These are phyloP conservation scores for Pterocles gutturalis DNA, from an alignment of 2,113 vertebrate species.

Conservation along the genomic window DNA sequence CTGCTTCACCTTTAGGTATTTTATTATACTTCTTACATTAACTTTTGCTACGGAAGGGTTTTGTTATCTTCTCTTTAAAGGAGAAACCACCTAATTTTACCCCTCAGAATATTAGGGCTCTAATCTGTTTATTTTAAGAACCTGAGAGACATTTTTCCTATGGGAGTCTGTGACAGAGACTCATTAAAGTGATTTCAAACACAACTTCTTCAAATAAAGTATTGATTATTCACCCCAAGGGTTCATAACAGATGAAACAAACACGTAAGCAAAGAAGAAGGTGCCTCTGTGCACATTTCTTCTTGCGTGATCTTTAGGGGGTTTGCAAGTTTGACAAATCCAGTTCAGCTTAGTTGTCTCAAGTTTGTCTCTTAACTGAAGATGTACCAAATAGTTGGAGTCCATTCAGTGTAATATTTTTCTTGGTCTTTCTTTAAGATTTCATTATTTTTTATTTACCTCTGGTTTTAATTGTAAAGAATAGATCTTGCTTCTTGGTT, in stretches of 20 bases:
- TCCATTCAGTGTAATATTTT: background rate
- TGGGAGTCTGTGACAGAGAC: background rate
- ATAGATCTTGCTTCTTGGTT: background rate
- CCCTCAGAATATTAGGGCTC: background rate
- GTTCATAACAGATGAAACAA: conserved; percentile 21
- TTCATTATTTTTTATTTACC: background rate
- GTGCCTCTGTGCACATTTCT: background rate
- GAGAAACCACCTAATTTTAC: background rate
- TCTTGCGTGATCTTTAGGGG: background rate
- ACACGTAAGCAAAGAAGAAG: background rate
- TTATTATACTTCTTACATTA: background rate
- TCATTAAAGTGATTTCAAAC: background rate
- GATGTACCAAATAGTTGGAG: background rate
- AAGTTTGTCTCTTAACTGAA: background rate
- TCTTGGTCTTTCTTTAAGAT: background rate
- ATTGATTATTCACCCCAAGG: conserved; percentile 13
- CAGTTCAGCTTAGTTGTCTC: background rate
- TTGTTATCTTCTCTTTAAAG: background rate
- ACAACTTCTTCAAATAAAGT: conserved; percentile 10
- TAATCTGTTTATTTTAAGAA: background rate
- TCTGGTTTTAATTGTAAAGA: background rate
- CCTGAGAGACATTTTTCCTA: background rate
- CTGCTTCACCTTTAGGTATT: background rate
- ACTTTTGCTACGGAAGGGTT: background rate
- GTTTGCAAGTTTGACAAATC: background rate